Conservation (phyloP, 2,888 invertebrate genomes). For the Cryptosula pallasiana region DNA sequence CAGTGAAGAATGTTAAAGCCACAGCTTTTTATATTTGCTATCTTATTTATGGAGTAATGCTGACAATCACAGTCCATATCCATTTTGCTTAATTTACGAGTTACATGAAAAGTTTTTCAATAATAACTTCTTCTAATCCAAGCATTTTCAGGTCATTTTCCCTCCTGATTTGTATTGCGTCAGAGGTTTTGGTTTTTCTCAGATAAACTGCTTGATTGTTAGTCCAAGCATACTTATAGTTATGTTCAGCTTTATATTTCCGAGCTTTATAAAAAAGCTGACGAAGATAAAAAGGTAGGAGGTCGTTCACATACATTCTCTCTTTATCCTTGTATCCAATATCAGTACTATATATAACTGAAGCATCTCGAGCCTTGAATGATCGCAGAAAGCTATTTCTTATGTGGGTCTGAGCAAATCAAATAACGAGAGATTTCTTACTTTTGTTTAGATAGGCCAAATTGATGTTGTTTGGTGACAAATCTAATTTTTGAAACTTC, state of each 20-base stretch:
- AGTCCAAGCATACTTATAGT: conserved; percentile 11
- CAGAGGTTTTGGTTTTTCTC: neutral
- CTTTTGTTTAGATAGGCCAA: conserved; percentile 3
- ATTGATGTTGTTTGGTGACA: neutral
- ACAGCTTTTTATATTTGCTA: neutral
- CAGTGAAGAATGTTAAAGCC: conserved; percentile 1
- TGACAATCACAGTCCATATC: neutral
- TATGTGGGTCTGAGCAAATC: neutral
- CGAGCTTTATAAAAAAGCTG: neutral
- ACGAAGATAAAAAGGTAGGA: neutral
- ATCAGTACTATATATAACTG: neutral
- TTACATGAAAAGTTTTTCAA: neutral
- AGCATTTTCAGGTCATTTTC: neutral
- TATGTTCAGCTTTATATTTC: neutral
- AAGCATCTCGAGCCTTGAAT: neutral
- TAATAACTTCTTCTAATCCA: neutral
- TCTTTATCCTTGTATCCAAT: neutral
- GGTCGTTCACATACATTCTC: neutral
- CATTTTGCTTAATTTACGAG: neutral
- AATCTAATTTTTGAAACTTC: neutral
- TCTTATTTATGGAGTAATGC: neutral
- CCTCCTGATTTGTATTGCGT: neutral
- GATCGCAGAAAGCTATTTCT: neutral
- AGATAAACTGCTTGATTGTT: neutral
- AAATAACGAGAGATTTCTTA: neutral